Base-by-base conservation (phyloP, 2,113 vertebrate genomes). In the Grammomys surdaster region DNA sequence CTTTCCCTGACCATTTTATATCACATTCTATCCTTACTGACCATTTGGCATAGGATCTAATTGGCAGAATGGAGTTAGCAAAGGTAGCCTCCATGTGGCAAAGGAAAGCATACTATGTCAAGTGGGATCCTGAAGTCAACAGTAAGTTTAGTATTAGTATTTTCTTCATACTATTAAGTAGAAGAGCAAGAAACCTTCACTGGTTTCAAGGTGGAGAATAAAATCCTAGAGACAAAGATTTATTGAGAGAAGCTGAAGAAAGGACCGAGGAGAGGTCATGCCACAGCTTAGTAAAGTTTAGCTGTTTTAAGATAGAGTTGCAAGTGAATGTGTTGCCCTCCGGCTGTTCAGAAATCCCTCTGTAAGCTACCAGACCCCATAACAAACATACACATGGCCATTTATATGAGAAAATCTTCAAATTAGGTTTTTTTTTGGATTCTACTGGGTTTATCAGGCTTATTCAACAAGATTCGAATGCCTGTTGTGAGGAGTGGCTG, bases 371-470 rank as follows among this genome's bases (percentile, higher is more conserved):
- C 22, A 91, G 19, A 58, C 65, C 12, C n/a, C 12, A 63, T 56
- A 89, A 89, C 5, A 73, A 58, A 36, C 2, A 1, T 11, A 54
- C 65, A 12, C 77, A 20, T 81, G 26, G 78, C 54, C 46, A 63
- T 96, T 95, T 88, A 43, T 40, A 93, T 48, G 7, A 86, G 43
- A 10, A 93, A 4, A 24, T 94, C n/a, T n/a, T 91, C 43, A 90
- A 65, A 48, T 69, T 67, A 88, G 40, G 60, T 14, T 40, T 51
- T 51, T 51, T 51, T 86, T 88, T 96, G 80, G 36, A 8, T 40
- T 91, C 60, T 89, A 26, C 31, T 96, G 51, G 87, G 78, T 54
- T 78, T 85, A 56, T 63, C n/a, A 88, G 40, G 31, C 9, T 73
- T 51, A 73, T 90, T 94, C 22, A 91, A 77, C 40, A 97, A 48